Percentiles rank a stretch among this genome's conserved stretches.
phyloP scores from a whole-genome alignment of 2,797 vertebrate genomes.

The Artibeus lituratus region DNA sequence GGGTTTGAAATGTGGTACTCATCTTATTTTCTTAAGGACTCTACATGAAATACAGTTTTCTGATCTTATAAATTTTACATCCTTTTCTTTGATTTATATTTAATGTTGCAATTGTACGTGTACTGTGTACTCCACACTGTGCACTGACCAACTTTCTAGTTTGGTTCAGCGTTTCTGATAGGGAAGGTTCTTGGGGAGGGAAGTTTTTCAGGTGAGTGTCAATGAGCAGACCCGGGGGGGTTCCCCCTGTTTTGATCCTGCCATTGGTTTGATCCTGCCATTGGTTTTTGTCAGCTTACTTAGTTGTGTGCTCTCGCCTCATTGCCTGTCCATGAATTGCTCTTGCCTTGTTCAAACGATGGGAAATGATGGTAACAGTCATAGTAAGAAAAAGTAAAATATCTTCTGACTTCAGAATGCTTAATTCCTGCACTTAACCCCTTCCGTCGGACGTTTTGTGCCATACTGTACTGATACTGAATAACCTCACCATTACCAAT shows the following conservation, averaged over 20 bases:
- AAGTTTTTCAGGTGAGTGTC: background rate
- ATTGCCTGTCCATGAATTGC: background rate
- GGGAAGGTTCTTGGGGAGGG: background rate
- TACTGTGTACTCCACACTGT: background rate
- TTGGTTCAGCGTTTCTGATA: conserved; percentile 3
- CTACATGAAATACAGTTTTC: background rate
- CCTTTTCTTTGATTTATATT: conserved; percentile 30
- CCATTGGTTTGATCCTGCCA: background rate
- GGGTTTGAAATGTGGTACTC: background rate
- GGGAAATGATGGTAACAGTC: background rate
- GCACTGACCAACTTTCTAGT: background rate
- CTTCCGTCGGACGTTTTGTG: background rate
- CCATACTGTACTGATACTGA: background rate
- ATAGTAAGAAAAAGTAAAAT: background rate
- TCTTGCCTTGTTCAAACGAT: background rate
- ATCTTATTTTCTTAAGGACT: background rate
- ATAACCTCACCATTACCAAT: background rate
- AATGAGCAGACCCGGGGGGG: background rate
- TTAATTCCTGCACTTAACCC: background rate
- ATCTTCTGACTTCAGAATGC: background rate
- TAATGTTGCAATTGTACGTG: background rate
- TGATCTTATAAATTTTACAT: background rate
- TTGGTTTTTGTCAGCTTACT: background rate
- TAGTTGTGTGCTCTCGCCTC: background rate
- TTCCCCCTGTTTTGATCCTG: background rate